Base-by-base conservation (phyloP, 2,797 vertebrate species). In the Xenopus petersii region DNA sequence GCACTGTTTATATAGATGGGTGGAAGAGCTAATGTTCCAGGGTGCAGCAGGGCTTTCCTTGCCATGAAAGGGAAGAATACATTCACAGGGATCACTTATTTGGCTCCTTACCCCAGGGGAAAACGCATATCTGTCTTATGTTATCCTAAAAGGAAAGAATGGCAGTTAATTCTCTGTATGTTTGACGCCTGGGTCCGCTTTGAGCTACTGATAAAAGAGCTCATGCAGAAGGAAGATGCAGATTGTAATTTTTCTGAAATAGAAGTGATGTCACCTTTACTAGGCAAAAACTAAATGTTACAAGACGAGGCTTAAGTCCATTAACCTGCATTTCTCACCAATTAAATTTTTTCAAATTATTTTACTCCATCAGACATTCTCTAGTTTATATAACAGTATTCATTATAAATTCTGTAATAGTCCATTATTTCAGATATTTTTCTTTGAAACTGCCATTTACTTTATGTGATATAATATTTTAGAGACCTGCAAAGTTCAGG, bases 11-110 rank as follows among this genome's bases (percentile, higher is more conserved):
- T 47, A 30, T 36, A 66, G 30, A 15, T 9, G 51, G 15, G 21
- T 30, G 54, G 54, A 36, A 46, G 3, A 11, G 24, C 36, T 42
- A 8, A 55, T 42, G 33, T 61, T 72, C 26, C n/a, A 64, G 33
- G 48, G 30, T 36, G n/a, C 61, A 42, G 5, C 62, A 64, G 61
- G 62, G 61, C 26, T 64, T 73, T 73, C 51, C 54, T 65, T 15
- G 54, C 51, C 63, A 73, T 73, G 59, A 73, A 73, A 66, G 63
- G 62, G n/a, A 51, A 73, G 33, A 36, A 17, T 42, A 60, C 36
- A 42, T 72, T 55, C 70, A 16, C 21, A 17, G n/a, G 42, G 67
- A 69, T 69, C 10, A 10, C 54, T 42, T 13, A 36, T 21, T 30
- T 46, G 56, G 70, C 47, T 60, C 36, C 1, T 10, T 21, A 42